A percentile compares a stretch with the other conserved stretches of the same genome.
These are phyloP conservation scores for Drosophila albomicans DNA, from an alignment of 1,140 invertebrate species.

Conservation along the genomic window DNA sequence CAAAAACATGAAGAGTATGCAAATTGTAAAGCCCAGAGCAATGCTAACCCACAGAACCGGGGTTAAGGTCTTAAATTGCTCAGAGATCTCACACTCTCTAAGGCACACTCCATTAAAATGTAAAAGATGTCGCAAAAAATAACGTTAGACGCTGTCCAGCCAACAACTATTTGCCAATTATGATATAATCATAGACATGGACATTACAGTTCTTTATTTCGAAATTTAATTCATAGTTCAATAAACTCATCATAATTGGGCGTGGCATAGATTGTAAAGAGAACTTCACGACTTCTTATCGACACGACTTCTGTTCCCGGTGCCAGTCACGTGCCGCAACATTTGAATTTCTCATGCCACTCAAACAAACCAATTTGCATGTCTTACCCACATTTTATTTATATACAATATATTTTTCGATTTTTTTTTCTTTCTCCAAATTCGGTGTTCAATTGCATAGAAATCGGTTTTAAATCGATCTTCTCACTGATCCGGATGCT, in stretches of 20 bases:
- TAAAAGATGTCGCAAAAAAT: slow-evolving; percentile 39
- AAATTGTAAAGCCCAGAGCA: slow-evolving; percentile 38
- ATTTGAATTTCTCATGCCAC: slow-evolving; percentile 26
- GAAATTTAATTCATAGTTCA: slow-evolving; percentile 43
- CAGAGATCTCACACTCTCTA: neutral
- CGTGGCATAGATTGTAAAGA: slow-evolving; percentile 21
- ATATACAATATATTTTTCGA: neutral
- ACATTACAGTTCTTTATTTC: slow-evolving; percentile 2
- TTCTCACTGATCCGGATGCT: slow-evolving; percentile 17
- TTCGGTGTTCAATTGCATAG: slow-evolving; percentile 12
- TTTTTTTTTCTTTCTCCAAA: neutral
- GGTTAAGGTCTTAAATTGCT: slow-evolving; percentile 62
- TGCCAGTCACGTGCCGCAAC: slow-evolving; percentile 35
- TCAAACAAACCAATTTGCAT: slow-evolving; percentile 33
- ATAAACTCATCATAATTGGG: slow-evolving; percentile 49
- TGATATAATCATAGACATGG: slow-evolving; percentile 50
- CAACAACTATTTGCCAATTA: slow-evolving; percentile 29
- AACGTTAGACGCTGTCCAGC: slow-evolving; percentile 5
- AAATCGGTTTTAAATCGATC: slow-evolving; percentile 18
- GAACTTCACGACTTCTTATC: neutral
- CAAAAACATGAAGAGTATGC: slow-evolving; percentile 38
- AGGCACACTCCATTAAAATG: slow-evolving; percentile 49
- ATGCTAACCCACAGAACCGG: slow-evolving; percentile 60
- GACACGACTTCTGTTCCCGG: neutral
- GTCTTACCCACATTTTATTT: slow-evolving; percentile 23